Base-by-base conservation (phyloP, 2,888 invertebrate genomes). In the Lordiphosa fenestrarum region DNA sequence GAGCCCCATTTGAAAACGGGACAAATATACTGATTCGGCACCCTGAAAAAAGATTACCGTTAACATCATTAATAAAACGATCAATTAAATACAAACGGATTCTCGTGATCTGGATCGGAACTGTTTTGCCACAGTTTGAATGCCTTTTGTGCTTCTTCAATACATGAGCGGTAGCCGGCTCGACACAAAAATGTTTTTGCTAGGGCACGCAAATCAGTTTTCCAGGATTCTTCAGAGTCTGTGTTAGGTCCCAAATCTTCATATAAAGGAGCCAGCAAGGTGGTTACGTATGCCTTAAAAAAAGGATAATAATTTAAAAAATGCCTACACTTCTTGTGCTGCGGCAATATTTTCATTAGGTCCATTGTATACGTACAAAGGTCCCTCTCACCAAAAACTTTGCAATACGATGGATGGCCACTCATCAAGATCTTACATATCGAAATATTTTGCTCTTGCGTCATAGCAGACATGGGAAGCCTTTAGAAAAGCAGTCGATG, bases 1-100 rank as follows among this genome's bases (percentile, higher is more conserved):
- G 94, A 92, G 0, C 95, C 95, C 93, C 94, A 95, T 88, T 93
- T 93, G 88, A 95, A 95, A 0, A 95, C 94, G 1, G 95, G 94
- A 65, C 95, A 95, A 64, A 95, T 92, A 87, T 92, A 94, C 83
- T 93, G 93, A 87, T 94, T 94, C 13, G 94, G 91, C 47, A 95
- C 92, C 5, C 95, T 95, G 69, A 54, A 50, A 55, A 6, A 38
- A 4, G 35, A 9, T 12, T 33, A 40, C 52, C 9, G 15, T 23
- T 13, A 19, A 13, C 42, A 5, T 42, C 3, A 6, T 7, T 21
- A 59, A 33, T 44, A 38, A 15, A 19, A 25, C 7, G 7, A 25
- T 7, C 49, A 52, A 6, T 3, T 5, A 7, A 23, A 33, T 69
- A 92, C 93, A 92, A 87, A 96, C 95, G 95, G 95, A 87, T 94